Percentiles rank a stretch among this genome's conserved stretches.
These are phyloP conservation scores for Euura saliciscinereae DNA, from an alignment of 1,140 invertebrate species.

Conservation along the genomic window DNA sequence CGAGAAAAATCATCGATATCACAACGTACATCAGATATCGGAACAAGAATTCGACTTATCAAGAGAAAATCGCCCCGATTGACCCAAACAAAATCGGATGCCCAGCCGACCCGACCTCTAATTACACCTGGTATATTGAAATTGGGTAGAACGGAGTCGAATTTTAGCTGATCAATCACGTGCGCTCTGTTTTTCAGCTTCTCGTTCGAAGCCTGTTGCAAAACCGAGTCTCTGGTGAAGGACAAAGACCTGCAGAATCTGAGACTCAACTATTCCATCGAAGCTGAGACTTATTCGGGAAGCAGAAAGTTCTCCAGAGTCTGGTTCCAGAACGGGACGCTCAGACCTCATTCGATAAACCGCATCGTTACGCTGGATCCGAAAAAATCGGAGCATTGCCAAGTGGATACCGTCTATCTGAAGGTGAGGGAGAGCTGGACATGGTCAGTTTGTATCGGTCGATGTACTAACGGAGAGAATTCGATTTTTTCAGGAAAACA, in stretches of 20 bases:
- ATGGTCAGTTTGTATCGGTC: neutral
- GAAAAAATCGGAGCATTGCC: conserved; percentile 66
- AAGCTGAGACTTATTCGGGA: conserved; percentile 80
- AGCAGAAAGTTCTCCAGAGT: conserved; percentile 84
- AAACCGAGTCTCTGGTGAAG: conserved; percentile 71
- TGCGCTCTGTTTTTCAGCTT: conserved; percentile 65
- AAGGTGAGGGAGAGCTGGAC: conserved; percentile 59
- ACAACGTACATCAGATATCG: conserved; percentile 59
- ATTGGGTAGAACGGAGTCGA: neutral
- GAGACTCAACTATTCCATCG: conserved; percentile 76
- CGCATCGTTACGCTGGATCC: conserved; percentile 64
- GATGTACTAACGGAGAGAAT: neutral
- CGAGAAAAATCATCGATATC: conserved; percentile 88
- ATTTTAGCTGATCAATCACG: neutral
- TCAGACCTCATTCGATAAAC: conserved; percentile 63
- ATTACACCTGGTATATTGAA: conserved; percentile 73
- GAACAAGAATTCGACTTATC: conserved; percentile 41
- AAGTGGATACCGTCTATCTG: conserved; percentile 77
- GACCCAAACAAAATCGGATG: conserved; percentile 81
- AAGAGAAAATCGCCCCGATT: conserved; percentile 74
- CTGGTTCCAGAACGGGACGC: conserved; percentile 67
- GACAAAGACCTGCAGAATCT: conserved; percentile 61
- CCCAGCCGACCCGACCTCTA: conserved; percentile 64
- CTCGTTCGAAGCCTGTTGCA: conserved; percentile 86
- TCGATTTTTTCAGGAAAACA: conserved; percentile 66